Evolutionary conservation across 2,888 invertebrate species (phyloP), one percentile per base, ranked within the genome.

Genomic region (Boloria selene): DNA sequence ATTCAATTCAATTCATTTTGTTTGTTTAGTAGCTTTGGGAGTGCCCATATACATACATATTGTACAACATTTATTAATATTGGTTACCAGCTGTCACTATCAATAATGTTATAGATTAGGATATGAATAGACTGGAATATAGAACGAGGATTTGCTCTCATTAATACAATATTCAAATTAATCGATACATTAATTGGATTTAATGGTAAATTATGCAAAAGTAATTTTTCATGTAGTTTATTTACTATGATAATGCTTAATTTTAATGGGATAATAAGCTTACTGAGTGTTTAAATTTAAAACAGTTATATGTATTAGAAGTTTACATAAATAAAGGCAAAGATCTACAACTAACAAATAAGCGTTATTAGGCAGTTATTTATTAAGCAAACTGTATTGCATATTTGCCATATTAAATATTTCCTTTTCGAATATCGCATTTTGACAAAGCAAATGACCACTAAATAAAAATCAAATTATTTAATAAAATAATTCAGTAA

Each of bases 41-140:
- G 22, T 22, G 22, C 22, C 22, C 22, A 22, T 22, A 22, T 22
- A 10, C 10, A 10, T 38, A 2, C n/a, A n/a, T 6, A 7, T 6
- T 47, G n/a, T 65, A 67, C 65, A 70, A 65, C 68, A 71, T 72
- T 72, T 72, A 73, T 71, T 69, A 69, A 70, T 65, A 69, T 68
- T 54, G 61, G 63, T 64, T 61, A 61, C 53, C 47, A 64, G 54
- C 67, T 70, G 68, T 71, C 67, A 68, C 60, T 71, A 71, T 69
- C 68, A 67, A 72, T 73, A 71, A 70, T 61, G 51, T 65, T 65
- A 64, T 70, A 70, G 68, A 72, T 72, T 70, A 69, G 63, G 64
- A 65, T 66, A 63, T 64, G 22, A 56, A 64, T 54, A 61, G 60
- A 60, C 52, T 69, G 52, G 50, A 64, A 62, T 66, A 44, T 63